These are phyloP conservation scores for Bombus terrestris DNA, from an alignment of 1,140 invertebrate species.

Conservation along the genomic window DNA sequence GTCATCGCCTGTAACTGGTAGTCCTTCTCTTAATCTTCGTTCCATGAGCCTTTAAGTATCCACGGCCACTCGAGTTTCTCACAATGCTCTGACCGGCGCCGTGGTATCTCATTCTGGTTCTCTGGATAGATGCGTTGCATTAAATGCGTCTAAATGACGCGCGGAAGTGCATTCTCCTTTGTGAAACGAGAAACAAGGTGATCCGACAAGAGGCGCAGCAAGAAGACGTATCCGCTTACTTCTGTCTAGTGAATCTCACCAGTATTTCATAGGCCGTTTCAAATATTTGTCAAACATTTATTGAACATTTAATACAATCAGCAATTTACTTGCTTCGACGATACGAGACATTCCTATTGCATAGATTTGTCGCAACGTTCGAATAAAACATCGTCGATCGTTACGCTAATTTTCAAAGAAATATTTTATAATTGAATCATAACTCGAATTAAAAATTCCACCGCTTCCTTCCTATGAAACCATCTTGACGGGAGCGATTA, in stretches of 20 bases:
- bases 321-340: background rate
- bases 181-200: background rate
- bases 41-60: constrained; percentile 73
- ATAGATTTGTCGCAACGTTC: too few species aligned
- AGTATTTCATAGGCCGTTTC: background rate
- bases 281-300: background rate
- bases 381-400: background rate
- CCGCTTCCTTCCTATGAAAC: background rate
- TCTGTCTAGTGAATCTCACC: too few species aligned
- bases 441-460: background rate
- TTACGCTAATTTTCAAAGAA: background rate
- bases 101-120: constrained; percentile 61
- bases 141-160: constrained; percentile 45
- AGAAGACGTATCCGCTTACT: background rate
- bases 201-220: background rate
- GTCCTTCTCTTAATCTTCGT: constrained; percentile 81
- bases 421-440: background rate
- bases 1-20: constrained; percentile 82
- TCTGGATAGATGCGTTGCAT: constrained; percentile 37
- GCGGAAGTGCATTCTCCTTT: constrained; percentile 19
- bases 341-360: too few species aligned
- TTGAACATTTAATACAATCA: background rate
- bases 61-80: constrained; percentile 73
- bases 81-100: constrained; percentile 67
- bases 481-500: background rate